A percentile compares a stretch with the other conserved stretches of the same genome.
These are phyloP conservation scores for Eupleurogrammus muticus DNA, from an alignment of 2,797 vertebrate genomes.

Conservation along the genomic window DNA sequence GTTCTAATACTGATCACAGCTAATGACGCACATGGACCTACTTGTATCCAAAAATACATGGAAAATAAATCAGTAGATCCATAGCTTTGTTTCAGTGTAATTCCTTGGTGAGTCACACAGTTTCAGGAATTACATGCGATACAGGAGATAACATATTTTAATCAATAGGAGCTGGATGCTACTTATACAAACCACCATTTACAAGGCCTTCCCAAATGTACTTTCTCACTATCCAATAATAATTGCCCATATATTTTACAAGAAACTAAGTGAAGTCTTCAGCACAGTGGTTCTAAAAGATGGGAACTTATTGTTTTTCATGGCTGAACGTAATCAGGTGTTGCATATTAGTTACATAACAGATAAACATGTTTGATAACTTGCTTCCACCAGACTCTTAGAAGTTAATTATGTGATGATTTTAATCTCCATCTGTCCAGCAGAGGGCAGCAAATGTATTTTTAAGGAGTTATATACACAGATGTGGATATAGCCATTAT, in stretches of 20 bases:
- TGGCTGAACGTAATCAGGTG: background rate
- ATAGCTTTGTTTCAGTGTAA: background rate
- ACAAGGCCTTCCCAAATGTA: background rate
- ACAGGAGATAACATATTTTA: background rate
- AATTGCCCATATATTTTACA: background rate
- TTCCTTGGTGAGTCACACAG: background rate
- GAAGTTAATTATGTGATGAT: background rate
- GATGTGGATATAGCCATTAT: background rate
- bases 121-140: background rate
- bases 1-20: background rate
- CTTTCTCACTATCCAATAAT: background rate
- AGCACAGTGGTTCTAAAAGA: background rate
- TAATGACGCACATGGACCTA: background rate
- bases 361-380: background rate
- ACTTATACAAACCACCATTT: too few species aligned
- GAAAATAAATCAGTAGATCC: background rate
- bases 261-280: background rate
- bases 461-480: background rate
- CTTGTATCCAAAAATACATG: background rate
- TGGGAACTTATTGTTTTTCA: background rate
- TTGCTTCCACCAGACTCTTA: background rate
- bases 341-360: background rate
- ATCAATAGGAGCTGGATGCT: too few species aligned
- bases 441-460: constrained; percentile 45
- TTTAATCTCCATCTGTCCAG: constrained; percentile 42